A percentile compares a stretch with the other conserved stretches of the same genome.
Evolutionary conservation across 2,888 invertebrate genomes (phyloP).

Genomic region (Myopa tessellatipennis): DNA sequence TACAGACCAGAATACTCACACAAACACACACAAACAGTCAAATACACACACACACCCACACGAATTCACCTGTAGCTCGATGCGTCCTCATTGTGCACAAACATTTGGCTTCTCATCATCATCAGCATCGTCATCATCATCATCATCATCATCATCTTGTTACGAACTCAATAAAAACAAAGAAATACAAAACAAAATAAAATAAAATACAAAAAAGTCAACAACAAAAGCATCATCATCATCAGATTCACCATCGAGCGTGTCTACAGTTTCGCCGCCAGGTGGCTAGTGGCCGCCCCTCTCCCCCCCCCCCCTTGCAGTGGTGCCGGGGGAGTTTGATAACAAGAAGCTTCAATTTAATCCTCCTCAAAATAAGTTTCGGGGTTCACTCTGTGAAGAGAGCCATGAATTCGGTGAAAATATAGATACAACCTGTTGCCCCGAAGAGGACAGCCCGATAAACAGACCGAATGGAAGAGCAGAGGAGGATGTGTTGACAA

Average conservation of each 20-base stretch:
- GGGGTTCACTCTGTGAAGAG: slow-evolving; percentile 24
- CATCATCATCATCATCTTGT: not conserved
- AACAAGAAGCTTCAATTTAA: slow-evolving; percentile 31
- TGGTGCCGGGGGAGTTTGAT: not conserved
- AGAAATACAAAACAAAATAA: not conserved
- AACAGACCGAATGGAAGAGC: not conserved
- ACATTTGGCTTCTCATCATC: slow-evolving; percentile 29
- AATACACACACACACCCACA: not conserved
- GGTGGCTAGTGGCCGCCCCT: not conserved
- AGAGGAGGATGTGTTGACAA: not conserved
- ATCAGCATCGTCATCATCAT: too few species aligned
- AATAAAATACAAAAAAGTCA: not conserved
- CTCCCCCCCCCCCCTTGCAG: not conserved
- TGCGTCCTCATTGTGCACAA: not conserved
- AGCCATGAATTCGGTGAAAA: slow-evolving; percentile 32
- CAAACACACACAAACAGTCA: too few species aligned
- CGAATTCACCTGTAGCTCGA: slow-evolving; percentile 22
- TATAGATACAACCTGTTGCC: slow-evolving; percentile 35
- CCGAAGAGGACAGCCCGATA: not conserved
- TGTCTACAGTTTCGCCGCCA: not conserved
- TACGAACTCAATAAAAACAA: slow-evolving; percentile 19
- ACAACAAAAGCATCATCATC: not conserved
- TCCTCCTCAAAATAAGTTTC: slow-evolving; percentile 35
- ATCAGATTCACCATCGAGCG: not conserved
- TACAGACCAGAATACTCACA: too few species aligned